A percentile compares a stretch with the other conserved stretches of the same genome.
These are phyloP conservation scores for Sebastes minor DNA, from an alignment of 2,797 vertebrate genomes.

Conservation along the genomic window DNA sequence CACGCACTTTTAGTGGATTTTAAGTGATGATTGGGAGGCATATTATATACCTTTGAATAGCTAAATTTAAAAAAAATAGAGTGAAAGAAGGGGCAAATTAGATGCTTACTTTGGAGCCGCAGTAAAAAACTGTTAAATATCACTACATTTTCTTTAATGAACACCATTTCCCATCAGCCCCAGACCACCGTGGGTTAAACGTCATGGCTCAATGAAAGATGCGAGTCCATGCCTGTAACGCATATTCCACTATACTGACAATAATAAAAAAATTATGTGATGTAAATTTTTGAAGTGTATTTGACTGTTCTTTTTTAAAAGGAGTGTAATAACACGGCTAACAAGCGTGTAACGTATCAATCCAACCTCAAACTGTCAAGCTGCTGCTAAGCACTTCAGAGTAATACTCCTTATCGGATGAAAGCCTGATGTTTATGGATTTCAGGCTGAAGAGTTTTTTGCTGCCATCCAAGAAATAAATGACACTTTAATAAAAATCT, in stretches of 20 bases:
- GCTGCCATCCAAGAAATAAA: constrained; percentile 4
- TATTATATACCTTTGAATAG: too few species aligned
- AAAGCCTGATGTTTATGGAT: constrained; percentile 51
- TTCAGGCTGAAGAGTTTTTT: constrained; percentile 25
- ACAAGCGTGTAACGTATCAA: constrained; percentile 34
- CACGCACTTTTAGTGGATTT: background rate
- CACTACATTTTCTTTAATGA: background rate
- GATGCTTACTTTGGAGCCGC: too few species aligned
- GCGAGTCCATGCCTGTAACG: background rate
- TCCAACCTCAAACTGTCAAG: constrained; percentile 51
- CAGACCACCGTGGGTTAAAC: background rate
- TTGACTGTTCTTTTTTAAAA: background rate
- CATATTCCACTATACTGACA: background rate
- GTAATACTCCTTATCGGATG: constrained; percentile 26
- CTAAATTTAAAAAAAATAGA: too few species aligned
- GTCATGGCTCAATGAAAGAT: background rate
- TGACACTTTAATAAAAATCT: constrained; percentile 25
- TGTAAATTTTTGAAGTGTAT: too few species aligned
- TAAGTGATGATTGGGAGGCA: background rate
- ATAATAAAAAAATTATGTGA: background rate
- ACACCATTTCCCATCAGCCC: background rate
- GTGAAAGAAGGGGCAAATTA: too few species aligned
- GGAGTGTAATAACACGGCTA: constrained; percentile 6
- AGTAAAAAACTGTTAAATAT: too few species aligned
- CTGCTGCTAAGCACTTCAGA: constrained; percentile 40